Conservation (phyloP, 2,888 invertebrate genomes). For the Bruchidius siliquastri region DNA sequence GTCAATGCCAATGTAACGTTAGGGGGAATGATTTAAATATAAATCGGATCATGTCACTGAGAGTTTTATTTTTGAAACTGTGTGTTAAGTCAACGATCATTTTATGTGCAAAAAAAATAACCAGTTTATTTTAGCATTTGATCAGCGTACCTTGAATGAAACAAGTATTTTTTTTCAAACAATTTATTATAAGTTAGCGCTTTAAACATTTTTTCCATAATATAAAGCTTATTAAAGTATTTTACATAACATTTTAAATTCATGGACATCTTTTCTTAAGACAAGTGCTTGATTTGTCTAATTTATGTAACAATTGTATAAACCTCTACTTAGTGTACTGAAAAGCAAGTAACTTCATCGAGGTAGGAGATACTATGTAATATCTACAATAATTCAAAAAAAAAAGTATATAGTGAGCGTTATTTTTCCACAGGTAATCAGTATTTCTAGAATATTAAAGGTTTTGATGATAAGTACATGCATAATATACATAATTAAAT, state of each 20-base stretch:
- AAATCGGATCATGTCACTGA: too few relatives aligned
- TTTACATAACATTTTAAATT: slow-evolving; percentile 18
- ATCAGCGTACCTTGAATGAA: too few relatives aligned
- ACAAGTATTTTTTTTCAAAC: slow-evolving; percentile 29
- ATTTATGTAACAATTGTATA: slow-evolving; percentile 20
- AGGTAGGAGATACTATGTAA: slow-evolving; percentile 20
- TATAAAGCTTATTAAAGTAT: slow-evolving; percentile 33
- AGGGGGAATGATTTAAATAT: too few relatives aligned
- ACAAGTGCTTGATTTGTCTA: slow-evolving; percentile 27
- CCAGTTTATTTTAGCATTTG: too few relatives aligned
- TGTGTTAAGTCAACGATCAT: too few relatives aligned
- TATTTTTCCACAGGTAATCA: not conserved
- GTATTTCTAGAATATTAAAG: slow-evolving; percentile 24
- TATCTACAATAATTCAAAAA: slow-evolving; percentile 7
- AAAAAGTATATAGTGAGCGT: slow-evolving; percentile 3
- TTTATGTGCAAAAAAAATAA: too few relatives aligned
- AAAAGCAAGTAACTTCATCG: slow-evolving; percentile 18
- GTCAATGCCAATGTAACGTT: too few relatives aligned
- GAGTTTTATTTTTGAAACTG: too few relatives aligned
- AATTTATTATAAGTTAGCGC: slow-evolving; percentile 32
- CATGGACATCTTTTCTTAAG: slow-evolving; percentile 14
- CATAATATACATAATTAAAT: slow-evolving; percentile 16
- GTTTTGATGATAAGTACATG: slow-evolving; percentile 26
- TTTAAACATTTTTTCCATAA: slow-evolving; percentile 31
- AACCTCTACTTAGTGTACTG: slow-evolving; percentile 21